Percentiles rank a stretch among this genome's conserved stretches.
These are phyloP conservation scores for Microtus richardsoni DNA, from an alignment of 2,113 vertebrate species.

Conservation along the genomic window DNA sequence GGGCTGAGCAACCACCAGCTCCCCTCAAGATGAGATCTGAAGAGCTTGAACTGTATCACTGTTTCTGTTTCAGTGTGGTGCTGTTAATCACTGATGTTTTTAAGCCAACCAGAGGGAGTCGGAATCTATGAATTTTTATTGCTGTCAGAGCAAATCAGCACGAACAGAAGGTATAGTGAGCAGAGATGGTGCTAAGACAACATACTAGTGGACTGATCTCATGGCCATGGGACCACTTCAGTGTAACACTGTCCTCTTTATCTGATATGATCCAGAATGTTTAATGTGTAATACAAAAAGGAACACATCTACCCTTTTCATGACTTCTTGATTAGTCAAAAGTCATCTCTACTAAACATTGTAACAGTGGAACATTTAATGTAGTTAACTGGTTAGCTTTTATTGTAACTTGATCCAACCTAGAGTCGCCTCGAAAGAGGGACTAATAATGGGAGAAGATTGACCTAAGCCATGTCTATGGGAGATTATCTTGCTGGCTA, in stretches of 20 bases:
- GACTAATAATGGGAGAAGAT: background rate
- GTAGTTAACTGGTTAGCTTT: background rate
- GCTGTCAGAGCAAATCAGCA: background rate
- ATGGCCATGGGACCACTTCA: background rate
- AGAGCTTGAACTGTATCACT: background rate
- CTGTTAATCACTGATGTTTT: background rate
- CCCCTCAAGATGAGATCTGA: background rate
- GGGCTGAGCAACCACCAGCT: background rate
- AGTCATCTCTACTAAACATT: background rate
- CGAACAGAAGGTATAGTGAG: background rate
- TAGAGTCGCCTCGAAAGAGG: background rate
- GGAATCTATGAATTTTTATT: background rate
- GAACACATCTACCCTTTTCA: background rate
- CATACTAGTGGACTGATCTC: background rate
- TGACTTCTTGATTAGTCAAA: conserved; percentile 43
- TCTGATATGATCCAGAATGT: background rate
- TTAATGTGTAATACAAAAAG: background rate
- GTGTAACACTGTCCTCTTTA: conserved; percentile 22
- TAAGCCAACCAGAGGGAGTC: conserved; percentile 18
- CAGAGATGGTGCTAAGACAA: background rate
- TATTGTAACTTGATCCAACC: background rate
- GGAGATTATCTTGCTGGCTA: background rate
- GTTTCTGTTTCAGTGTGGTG: background rate
- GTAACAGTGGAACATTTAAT: background rate
- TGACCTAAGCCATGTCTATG: background rate